Conservation (phyloP, 2,113 vertebrate species). For the Gavia stellata region DNA sequence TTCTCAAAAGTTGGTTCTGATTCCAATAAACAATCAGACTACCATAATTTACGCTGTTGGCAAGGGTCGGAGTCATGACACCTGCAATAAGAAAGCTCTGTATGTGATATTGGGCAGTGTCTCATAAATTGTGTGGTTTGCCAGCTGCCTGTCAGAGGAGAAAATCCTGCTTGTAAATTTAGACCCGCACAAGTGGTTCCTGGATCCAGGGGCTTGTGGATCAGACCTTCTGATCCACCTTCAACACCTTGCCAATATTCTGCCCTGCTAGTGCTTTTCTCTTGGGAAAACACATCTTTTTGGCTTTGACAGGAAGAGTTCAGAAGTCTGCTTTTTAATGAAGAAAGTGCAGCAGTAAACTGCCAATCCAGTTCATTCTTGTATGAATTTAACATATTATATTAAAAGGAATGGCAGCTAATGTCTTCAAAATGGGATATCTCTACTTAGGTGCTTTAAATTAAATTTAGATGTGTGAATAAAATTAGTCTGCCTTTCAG, state of each 20-base stretch:
- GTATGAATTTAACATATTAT: background rate
- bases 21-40: background rate
- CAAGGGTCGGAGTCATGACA: background rate
- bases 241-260: background rate
- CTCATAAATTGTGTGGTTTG: background rate
- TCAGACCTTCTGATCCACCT: background rate
- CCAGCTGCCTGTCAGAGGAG: background rate
- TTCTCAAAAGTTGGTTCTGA: background rate
- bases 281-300: background rate
- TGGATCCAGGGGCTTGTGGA: background rate
- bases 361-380: background rate
- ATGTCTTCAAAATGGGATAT: background rate
- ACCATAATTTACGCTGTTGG: background rate
- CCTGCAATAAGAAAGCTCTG: background rate
- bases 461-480: background rate
- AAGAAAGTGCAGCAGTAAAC: background rate
- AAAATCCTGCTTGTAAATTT: slow-evolving; percentile 30
- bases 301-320: background rate
- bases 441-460: background rate
- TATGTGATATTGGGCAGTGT: background rate
- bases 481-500: background rate
- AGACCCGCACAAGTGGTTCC: slow-evolving; percentile 1
- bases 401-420: background rate
- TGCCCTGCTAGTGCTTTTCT: background rate
- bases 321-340: background rate